A percentile compares a stretch with the other conserved stretches of the same genome.
These are phyloP conservation scores for Lordiphosa collinella DNA, from an alignment of 1,140 invertebrate species.

Conservation along the genomic window DNA sequence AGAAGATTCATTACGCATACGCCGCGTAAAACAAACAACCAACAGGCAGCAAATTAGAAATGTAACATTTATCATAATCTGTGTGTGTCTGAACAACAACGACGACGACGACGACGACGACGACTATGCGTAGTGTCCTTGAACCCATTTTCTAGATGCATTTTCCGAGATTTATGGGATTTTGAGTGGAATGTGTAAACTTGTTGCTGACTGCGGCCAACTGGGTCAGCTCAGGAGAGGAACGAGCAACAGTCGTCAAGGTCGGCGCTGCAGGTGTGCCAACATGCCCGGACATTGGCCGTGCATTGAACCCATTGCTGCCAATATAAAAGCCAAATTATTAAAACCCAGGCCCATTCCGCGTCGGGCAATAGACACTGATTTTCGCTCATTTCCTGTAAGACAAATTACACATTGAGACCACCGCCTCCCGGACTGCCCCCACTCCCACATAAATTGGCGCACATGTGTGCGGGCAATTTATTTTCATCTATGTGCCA, in stretches of 20 bases:
- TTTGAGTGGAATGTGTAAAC: constrained; percentile 1
- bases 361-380: constrained; percentile 8
- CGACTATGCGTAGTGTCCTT: constrained; percentile 18
- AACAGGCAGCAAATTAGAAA: constrained; percentile 32
- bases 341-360: constrained; percentile 7
- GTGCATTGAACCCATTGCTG: constrained; percentile 34
- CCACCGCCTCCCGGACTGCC: constrained; percentile 13
- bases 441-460: constrained; percentile 58
- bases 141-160: constrained; percentile 26
- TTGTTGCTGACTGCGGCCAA: constrained; percentile 6
- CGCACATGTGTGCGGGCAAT: constrained; percentile 68
- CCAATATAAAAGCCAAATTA: constrained; percentile 1
- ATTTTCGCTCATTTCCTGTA: constrained; percentile 39
- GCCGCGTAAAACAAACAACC: constrained; percentile 47
- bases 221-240: neutral
- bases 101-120: neutral
- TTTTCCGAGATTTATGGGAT: constrained; percentile 7
- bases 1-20: constrained; percentile 59
- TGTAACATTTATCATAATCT: constrained; percentile 25
- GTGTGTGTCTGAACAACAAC: constrained; percentile 2
- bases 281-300: neutral
- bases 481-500: constrained; percentile 69
- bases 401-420: constrained; percentile 50
- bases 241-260: constrained; percentile 1
- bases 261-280: neutral